Evolutionary conservation across 37 sponge, comb jelly and placozoan species (phyloP), one percentile per base, ranked within the genome.

Genomic region (Theonella swinhoei): DNA sequence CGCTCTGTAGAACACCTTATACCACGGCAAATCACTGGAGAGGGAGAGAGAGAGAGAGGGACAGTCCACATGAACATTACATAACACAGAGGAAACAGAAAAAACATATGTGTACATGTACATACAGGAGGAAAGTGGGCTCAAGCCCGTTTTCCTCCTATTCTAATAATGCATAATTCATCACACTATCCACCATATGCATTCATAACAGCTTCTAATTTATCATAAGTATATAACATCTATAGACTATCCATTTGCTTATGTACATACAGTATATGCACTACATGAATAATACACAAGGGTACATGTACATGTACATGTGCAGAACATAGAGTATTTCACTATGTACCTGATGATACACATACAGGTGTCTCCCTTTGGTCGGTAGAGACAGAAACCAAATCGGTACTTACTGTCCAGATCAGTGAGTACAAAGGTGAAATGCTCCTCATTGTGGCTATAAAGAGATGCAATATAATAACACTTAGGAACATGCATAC

Each of bases 401-500:
- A 91, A 94, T 40, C 86, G 80, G 69, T 88, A 90, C 62, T 80
- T 91, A 64, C 88, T 76, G 40, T 92, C 85, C 65, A 87, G 83
- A 82, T 94, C 87, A 39, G 94, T 89, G 23, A 89, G 89, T 2
- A 86, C 87, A 83, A 93, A 93, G 0, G 94, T 83, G 80, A 93
- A 93, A 64, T 90, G 86, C 66, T 93, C 89, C 77, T 89, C 80
- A 22, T 54, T 74, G 64, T 43, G 63, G 54, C 87, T 91, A n/a
- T n/a, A n/a, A n/a, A n/a, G n/a, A n/a, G n/a, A n/a, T n/a, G n/a
- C n/a, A n/a, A n/a, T n/a, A n/a, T n/a, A n/a, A n/a, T n/a, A n/a
- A n/a, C n/a, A 63, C 22, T 40, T 4, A 4, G 31, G 22, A 42
- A 42, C 54, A 36, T n/a, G 39, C 17, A 36, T 9, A 19, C 73